phyloP scores from a whole-genome alignment of 2,113 vertebrate genomes.

The Catharus minimus region DNA sequence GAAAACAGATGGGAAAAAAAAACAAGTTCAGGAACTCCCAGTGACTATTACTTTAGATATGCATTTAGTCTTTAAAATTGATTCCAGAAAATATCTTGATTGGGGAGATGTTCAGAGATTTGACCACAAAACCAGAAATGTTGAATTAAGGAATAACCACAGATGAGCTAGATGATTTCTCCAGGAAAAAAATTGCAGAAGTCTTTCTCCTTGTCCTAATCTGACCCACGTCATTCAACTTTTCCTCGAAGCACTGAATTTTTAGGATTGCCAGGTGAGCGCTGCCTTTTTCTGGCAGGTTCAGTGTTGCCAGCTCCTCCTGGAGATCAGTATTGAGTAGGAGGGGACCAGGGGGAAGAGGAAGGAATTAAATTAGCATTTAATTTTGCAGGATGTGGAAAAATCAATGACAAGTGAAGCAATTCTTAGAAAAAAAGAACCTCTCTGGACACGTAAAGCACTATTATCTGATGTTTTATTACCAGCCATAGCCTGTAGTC shows the following conservation, averaged over 20 bases:
- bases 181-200: not conserved
- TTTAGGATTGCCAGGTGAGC: not conserved
- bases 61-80: not conserved
- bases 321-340: not conserved
- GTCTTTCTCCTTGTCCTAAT: not conserved
- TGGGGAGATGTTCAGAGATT: not conserved
- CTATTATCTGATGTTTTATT: slow-evolving; percentile 34
- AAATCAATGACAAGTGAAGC: slow-evolving; percentile 4
- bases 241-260: not conserved
- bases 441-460: not conserved
- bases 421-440: slow-evolving; percentile 6
- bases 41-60: not conserved
- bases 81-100: not conserved
- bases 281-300: not conserved
- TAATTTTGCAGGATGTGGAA: slow-evolving; percentile 18
- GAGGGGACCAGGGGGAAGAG: not conserved
- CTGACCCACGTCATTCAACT: not conserved
- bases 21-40: not conserved
- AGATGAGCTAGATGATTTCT: not conserved
- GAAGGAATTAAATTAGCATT: slow-evolving; percentile 28
- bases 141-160: not conserved
- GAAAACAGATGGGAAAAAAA: fast-evolving
- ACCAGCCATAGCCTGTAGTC: not conserved
- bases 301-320: not conserved
- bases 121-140: not conserved